Conservation (phyloP, 1,140 invertebrate genomes). For the Lepidotrigona ventralis region DNA sequence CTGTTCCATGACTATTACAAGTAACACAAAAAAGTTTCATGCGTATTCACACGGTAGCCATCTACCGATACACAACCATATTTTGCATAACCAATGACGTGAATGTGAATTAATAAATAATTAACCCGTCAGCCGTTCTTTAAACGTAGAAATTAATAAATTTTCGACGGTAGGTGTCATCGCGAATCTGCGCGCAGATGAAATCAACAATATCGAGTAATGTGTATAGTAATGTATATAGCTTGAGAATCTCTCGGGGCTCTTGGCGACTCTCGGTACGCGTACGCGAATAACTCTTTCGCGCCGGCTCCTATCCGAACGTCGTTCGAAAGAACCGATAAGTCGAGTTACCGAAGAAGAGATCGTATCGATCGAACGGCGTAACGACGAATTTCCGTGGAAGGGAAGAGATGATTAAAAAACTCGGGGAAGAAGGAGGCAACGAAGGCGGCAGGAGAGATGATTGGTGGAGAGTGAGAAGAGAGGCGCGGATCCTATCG, state of each 20-base stretch:
- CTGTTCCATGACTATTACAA: no score
- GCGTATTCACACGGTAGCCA: not conserved
- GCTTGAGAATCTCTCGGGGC: not conserved
- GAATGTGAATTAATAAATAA: constrained; percentile 59
- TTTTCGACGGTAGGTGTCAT: not conserved
- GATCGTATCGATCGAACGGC: constrained; percentile 51
- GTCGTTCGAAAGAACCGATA: constrained; percentile 30
- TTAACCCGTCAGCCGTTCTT: constrained; percentile 46
- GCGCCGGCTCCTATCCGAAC: not conserved
- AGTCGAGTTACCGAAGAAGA: constrained; percentile 42
- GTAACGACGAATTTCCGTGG: constrained; percentile 61
- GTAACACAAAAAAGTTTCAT: constrained; percentile 22
- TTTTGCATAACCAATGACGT: constrained; percentile 14
- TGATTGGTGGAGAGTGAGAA: constrained; percentile 54
- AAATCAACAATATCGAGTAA: no score
- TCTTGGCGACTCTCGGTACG: not conserved
- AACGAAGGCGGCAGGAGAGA: constrained; percentile 31
- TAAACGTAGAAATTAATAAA: constrained; percentile 40
- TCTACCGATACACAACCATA: constrained; percentile 28
- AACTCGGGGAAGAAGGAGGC: constrained; percentile 8
- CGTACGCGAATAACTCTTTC: not conserved
- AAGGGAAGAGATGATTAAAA: constrained; percentile 52
- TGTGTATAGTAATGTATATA: no score
- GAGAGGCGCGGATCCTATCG: constrained; percentile 68
- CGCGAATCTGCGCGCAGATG: no score